Base-by-base conservation (phyloP, 2,797 vertebrate species). In the Distichodus sexfasciatus region DNA sequence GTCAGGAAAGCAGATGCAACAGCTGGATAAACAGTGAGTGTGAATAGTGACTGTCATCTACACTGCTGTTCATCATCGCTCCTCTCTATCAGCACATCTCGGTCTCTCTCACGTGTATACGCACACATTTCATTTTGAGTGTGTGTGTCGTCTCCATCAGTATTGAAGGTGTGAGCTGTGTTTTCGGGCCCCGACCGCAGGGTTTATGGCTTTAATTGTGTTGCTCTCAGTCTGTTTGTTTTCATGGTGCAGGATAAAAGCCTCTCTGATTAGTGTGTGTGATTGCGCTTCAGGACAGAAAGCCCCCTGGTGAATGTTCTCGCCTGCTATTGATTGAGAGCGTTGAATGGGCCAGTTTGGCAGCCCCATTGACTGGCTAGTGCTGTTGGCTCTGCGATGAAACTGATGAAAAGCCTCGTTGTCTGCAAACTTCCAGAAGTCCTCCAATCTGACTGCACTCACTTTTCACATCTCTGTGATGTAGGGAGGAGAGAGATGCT, bases 21-120 rank as follows among this genome's bases (percentile, higher is more conserved):
- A 83, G 81, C 84, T 87, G 79, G 92, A 93, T 3, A 94, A 90
- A 86, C 88, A 90, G 96, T 96, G 92, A 86, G 86, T 81, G 72
- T 17, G 40, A 63, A 71, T 79, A 69, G 74, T 76, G 67, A n/a
- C 75, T 61, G 40, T 47, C 23, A 54, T 54, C 2, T 24, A 53
- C 35, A 61, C 31, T 38, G 41, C 38, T 47, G 40, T 60, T 61
- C 11, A 10, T 33, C 28, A 48, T 28, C 59, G 61, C 38, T 50
- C 58, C 9, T 55, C 9, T 24, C 72, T 74, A 69, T 78, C 72
- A 61, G 54, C 11, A 10, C 33, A 11, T 36, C 7, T 36, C 31
- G 21, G 26, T 59, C 0, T 17, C 54, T 15, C 23, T 6, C 31
- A 35, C 14, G 15, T 21, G 2, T 10, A 3, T 10, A 24, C 43